phyloP scores from a whole-genome alignment of 2,113 vertebrate species.

The Caranx melampygus region DNA sequence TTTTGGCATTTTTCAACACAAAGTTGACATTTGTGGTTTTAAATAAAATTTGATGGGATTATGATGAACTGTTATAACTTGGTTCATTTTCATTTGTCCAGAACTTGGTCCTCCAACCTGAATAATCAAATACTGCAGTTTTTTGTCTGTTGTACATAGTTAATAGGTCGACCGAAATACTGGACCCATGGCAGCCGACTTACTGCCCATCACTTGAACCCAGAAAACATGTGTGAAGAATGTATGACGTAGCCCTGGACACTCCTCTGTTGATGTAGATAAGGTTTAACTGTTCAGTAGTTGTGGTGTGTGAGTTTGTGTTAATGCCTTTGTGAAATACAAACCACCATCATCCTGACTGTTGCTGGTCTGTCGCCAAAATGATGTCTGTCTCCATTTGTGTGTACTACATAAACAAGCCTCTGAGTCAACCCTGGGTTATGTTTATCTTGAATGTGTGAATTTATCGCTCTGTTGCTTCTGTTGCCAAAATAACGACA shows the following conservation, averaged over 20 bases:
- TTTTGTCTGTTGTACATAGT: too few species aligned
- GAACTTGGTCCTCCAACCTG: too few species aligned
- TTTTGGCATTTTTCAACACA: background rate
- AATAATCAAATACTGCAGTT: too few species aligned
- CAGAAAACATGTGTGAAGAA: background rate
- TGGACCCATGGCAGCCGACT: too few species aligned
- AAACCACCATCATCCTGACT: constrained; percentile 15
- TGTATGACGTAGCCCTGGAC: background rate
- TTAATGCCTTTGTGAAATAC: constrained; percentile 1
- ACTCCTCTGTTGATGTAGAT: too few species aligned
- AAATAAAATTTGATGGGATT: background rate
- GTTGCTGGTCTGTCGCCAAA: constrained; percentile 30
- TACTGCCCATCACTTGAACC: background rate
- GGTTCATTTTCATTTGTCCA: too few species aligned
- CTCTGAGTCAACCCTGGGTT: constrained; percentile 49
- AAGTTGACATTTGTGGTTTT: background rate
- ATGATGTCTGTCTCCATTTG: constrained; percentile 48
- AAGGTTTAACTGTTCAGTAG: background rate
- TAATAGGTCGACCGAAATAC: too few species aligned
- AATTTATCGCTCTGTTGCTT: constrained; percentile 56
- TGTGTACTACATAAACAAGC: constrained; percentile 54
- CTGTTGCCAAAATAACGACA: constrained; percentile 67
- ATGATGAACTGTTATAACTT: background rate
- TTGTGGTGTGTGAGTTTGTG: background rate
- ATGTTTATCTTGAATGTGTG: constrained; percentile 44